Evolutionary conservation across 2,113 vertebrate species (phyloP).

Genomic region (Cyprinodon variegatus): DNA sequence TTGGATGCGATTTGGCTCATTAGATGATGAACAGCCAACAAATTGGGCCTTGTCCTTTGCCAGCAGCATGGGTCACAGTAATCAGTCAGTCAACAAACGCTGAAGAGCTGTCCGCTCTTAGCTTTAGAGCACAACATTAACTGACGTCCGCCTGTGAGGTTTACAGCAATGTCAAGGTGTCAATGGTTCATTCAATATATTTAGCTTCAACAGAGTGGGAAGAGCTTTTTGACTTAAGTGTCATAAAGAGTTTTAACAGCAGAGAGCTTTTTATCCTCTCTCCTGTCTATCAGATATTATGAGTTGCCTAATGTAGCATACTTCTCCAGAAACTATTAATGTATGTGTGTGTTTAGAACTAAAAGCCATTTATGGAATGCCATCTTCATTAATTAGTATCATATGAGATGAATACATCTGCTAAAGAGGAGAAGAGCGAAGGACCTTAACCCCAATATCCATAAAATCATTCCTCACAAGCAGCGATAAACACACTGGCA

Average conservation of each 20-base stretch:
- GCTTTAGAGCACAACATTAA: slow-evolving; percentile 25
- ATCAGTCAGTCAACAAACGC: slow-evolving; percentile 42
- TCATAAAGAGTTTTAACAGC: slow-evolving; percentile 17
- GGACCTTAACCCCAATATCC: slow-evolving; percentile 22
- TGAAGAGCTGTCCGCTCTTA: slow-evolving; percentile 44
- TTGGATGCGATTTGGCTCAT: slow-evolving; percentile 73
- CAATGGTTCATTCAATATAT: slow-evolving; percentile 37
- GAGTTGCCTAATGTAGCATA: slow-evolving; percentile 22
- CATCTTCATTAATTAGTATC: slow-evolving; percentile 57
- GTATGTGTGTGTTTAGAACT: slow-evolving; percentile 1
- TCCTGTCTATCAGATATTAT: slow-evolving; percentile 10
- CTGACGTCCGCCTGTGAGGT: slow-evolving; percentile 17
- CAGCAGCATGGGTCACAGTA: slow-evolving; percentile 50
- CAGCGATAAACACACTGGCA: slow-evolving; percentile 11
- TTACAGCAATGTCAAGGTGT: slow-evolving; percentile 11
- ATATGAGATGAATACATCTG: slow-evolving; percentile 48
- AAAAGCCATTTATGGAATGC: slow-evolving; percentile 23
- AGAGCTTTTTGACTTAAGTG: slow-evolving; percentile 32
- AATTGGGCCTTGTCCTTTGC: slow-evolving; percentile 71
- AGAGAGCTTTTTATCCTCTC: slow-evolving; percentile 12
- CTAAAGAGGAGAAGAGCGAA: slow-evolving; percentile 33
- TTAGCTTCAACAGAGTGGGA: slow-evolving; percentile 10
- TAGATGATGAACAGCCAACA: slow-evolving; percentile 62
- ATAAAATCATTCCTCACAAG: background rate
- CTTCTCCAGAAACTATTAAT: background rate